These are phyloP conservation scores for Caenorhabditis sp. DNA, from an alignment of 2,888 invertebrate genomes.

Conservation along the genomic window DNA sequence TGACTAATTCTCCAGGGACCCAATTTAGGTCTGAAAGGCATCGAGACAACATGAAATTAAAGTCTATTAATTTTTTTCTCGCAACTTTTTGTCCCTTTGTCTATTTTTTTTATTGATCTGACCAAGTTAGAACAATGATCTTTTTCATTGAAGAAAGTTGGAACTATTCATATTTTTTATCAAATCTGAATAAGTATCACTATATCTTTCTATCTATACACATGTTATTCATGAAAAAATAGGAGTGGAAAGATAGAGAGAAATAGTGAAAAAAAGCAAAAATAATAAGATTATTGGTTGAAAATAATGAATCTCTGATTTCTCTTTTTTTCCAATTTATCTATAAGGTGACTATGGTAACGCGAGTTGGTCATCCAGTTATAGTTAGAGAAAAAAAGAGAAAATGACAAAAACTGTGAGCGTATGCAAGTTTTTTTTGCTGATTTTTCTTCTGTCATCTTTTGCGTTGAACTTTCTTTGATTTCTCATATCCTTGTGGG, in stretches of 20 bases:
- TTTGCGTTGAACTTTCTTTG: too few species aligned
- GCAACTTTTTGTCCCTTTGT: not conserved
- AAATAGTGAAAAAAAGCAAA: not conserved
- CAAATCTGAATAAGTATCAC: too few species aligned
- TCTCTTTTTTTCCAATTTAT: conserved; percentile 28
- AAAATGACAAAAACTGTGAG: too few species aligned
- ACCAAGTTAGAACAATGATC: too few species aligned
- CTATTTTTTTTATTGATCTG: not conserved
- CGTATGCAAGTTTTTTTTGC: too few species aligned
- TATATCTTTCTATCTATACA: too few species aligned
- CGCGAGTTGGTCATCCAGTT: not conserved
- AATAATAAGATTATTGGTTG: conserved; percentile 25
- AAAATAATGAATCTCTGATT: conserved; percentile 22
- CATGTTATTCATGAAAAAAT: not conserved
- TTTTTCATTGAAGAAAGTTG: too few species aligned
- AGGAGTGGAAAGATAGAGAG: not conserved
- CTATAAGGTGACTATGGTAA: conserved; percentile 22
- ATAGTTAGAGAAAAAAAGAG: not conserved
- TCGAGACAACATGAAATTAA: not conserved
- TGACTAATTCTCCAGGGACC: not conserved
- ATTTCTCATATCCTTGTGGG: too few species aligned
- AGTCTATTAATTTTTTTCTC: not conserved
- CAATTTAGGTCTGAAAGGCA: not conserved
- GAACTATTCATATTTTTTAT: too few species aligned
- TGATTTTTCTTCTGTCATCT: too few species aligned